Base-by-base conservation (phyloP, 23 tunicate species). In the Halocynthia roretzi region DNA sequence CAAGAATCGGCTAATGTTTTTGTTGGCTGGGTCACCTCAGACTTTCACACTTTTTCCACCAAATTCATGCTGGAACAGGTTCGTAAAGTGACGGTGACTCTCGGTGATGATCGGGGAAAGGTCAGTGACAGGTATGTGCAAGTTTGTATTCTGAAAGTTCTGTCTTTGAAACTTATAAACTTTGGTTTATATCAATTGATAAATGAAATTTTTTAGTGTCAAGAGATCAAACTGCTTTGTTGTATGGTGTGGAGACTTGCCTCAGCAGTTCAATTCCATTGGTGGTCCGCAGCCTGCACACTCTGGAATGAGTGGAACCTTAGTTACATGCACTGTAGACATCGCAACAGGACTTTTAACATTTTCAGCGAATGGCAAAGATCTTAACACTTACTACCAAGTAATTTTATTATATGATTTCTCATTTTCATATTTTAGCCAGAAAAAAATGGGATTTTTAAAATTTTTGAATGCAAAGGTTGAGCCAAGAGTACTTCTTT, bases 91-190 rank as follows among this genome's bases (percentile, higher is more conserved):
- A 90, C 96, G 54, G 76, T 96, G 6, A 87, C 99, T 4, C 71
- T 96, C n/a, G 99, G 97, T 53, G 96, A 90, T 64, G 97, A 96
- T n/a, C 80, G 98, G 44, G 99, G 99, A 66, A 86, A 87, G 54
- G 82, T 96, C 14, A 76, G 83, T 48, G 99, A 96, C 52, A 96
- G 98, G 98, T 88, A 8, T 58, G 63, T 58, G 63, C 63, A 14
- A 1, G 63, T 58, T 58, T 2, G 4, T 58, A 2, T 58, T 14
- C 17, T 58, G 23, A n/a, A 21, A 67, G 71, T 50, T 67, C 40
- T 67, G 71, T 67, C 5, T 67, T 48, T 67, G 71, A 67, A 67
- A 67, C 22, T 48, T 20, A n/a, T 15, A 67, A 67, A n/a, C 71
- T 60, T 15, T 60, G 18, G 18, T 60, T 17, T 17, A 60, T 17